A percentile compares a stretch with the other conserved stretches of the same genome.
Conservation (phyloP, 2,113 vertebrate species). For the Misgurnus anguillicaudatus region DNA sequence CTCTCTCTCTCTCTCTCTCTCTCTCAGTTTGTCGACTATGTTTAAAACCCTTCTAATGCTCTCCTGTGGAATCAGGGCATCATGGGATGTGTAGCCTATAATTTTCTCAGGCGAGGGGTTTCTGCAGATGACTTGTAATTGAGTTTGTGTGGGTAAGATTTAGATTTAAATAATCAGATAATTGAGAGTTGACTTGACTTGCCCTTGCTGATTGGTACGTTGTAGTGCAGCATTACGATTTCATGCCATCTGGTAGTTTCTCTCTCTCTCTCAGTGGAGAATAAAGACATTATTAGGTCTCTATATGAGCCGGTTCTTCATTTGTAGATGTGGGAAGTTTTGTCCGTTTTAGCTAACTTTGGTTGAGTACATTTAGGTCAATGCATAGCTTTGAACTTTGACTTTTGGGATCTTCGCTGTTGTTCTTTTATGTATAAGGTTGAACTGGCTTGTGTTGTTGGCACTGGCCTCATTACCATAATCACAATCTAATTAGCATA, state of each 20-base stretch:
- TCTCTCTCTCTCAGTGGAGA: background rate
- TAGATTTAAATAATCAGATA: conserved; percentile 28
- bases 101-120: conserved; percentile 28
- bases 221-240: background rate
- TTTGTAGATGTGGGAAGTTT: too few species aligned
- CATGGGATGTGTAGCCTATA: conserved; percentile 35
- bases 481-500: conserved; percentile 38
- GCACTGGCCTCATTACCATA: conserved; percentile 38
- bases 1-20: background rate
- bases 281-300: background rate
- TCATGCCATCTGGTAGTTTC: background rate
- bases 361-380: background rate
- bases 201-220: conserved; percentile 16
- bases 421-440: conserved; percentile 37
- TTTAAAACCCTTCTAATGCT: background rate
- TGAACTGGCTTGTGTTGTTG: conserved; percentile 26
- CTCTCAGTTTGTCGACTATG: too few species aligned
- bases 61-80: conserved; percentile 1
- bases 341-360: too few species aligned
- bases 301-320: background rate
- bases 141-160: background rate
- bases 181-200: conserved; percentile 35
- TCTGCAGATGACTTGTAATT: conserved; percentile 24
- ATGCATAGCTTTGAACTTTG: background rate
- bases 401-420: background rate